Evolutionary conservation across 2,113 vertebrate genomes (phyloP).

Genomic region (Sinocyclocheilus grahami): DNA sequence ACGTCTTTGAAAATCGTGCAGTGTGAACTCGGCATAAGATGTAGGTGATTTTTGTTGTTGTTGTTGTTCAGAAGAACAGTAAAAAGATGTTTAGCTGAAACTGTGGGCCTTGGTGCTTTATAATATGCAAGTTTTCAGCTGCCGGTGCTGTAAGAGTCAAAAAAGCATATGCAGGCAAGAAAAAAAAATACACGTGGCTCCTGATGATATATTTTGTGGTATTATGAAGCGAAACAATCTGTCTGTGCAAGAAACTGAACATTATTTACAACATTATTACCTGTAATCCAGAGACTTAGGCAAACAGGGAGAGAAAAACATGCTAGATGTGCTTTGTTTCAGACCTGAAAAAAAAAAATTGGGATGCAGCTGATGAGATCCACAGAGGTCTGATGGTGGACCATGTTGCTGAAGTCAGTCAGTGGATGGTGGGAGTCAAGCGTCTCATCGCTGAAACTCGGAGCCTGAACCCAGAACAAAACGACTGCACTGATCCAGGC

Average conservation of each 20-base stretch:
- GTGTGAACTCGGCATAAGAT: too few relatives aligned
- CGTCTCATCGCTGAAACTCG: conserved; percentile 88
- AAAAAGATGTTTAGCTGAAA: too few relatives aligned
- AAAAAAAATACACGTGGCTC: neutral
- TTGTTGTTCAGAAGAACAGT: too few relatives aligned
- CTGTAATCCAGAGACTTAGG: neutral
- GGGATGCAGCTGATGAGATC: conserved; percentile 88
- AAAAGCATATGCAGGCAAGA: neutral
- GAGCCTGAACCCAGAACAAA: conserved; percentile 66
- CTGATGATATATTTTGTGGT: too few relatives aligned
- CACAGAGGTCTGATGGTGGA: conserved; percentile 95
- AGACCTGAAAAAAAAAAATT: conserved; percentile 81
- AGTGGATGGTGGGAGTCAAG: conserved; percentile 97
- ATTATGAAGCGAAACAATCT: neutral
- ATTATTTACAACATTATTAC: neutral
- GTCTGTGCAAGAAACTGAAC: neutral
- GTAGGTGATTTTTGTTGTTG: too few relatives aligned
- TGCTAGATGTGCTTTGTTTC: conserved; percentile 13
- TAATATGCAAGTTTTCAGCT: too few relatives aligned
- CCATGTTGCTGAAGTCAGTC: conserved; percentile 92
- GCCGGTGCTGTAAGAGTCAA: too few relatives aligned
- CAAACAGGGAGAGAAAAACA: neutral
- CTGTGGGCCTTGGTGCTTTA: too few relatives aligned
- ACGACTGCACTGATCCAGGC: neutral
- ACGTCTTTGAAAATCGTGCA: too few relatives aligned